phyloP scores from a whole-genome alignment of 2,888 invertebrate genomes.

The Stenodera caucasica region DNA sequence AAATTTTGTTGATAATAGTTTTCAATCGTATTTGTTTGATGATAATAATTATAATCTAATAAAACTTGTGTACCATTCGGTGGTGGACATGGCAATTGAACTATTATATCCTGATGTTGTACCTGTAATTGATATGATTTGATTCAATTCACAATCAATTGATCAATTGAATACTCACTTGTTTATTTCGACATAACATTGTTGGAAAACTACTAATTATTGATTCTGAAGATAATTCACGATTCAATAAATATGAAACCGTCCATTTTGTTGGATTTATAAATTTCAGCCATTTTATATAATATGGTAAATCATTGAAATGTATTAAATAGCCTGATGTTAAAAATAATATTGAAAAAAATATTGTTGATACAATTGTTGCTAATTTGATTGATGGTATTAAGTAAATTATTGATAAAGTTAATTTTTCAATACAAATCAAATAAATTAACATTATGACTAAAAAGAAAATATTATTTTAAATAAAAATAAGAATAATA shows the following conservation, averaged over 20 bases:
- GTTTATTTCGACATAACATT: slow-evolving; percentile 70
- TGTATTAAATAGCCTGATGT: slow-evolving; percentile 73
- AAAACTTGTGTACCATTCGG: slow-evolving; percentile 77
- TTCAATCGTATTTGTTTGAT: slow-evolving; percentile 38
- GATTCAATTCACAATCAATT: no score
- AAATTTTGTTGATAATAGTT: slow-evolving; percentile 61
- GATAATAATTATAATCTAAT: slow-evolving; percentile 56
- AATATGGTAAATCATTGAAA: slow-evolving; percentile 66
- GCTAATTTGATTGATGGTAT: slow-evolving; percentile 68
- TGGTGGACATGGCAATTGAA: slow-evolving; percentile 78
- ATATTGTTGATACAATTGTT: slow-evolving; percentile 62
- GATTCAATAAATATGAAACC: slow-evolving; percentile 65
- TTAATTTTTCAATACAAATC: slow-evolving; percentile 68
- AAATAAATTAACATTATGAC: slow-evolving; percentile 74
- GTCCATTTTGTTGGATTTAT: slow-evolving; percentile 76
- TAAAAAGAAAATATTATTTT: slow-evolving; percentile 47
- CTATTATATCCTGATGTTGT: slow-evolving; percentile 84
- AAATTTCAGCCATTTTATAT: slow-evolving; percentile 68
- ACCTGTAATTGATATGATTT: no score
- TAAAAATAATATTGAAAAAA: slow-evolving; percentile 64
- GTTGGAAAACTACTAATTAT: slow-evolving; percentile 61
- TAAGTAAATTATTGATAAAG: slow-evolving; percentile 68
- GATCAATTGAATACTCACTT: slow-evolving; percentile 56
- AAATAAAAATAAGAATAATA: slow-evolving; percentile 20
- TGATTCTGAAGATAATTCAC: slow-evolving; percentile 69